These are phyloP conservation scores for Druceiella hillmani DNA, from an alignment of 2,888 invertebrate genomes.

Conservation along the genomic window DNA sequence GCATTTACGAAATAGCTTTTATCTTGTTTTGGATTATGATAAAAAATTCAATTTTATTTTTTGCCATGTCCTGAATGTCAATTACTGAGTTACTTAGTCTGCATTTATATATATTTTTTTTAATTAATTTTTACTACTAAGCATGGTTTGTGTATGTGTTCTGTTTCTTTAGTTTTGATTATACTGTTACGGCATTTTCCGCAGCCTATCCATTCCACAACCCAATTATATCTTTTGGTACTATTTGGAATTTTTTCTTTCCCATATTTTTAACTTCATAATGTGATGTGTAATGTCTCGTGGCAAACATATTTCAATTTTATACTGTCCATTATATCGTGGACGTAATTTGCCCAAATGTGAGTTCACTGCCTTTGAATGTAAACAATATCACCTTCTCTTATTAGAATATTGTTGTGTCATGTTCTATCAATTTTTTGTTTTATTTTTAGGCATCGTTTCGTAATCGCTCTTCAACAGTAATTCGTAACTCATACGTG, in stretches of 20 bases:
- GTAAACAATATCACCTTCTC: slow-evolving; percentile 2
- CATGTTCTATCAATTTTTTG: neutral
- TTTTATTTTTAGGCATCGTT: too few relatives aligned
- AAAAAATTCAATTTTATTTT: too few relatives aligned
- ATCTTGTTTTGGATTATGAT: too few relatives aligned
- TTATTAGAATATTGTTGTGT: neutral
- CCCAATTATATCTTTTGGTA: slow-evolving; percentile 1
- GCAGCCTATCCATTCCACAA: neutral
- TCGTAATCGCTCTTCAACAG: neutral
- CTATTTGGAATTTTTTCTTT: slow-evolving; percentile 2
- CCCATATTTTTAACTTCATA: neutral
- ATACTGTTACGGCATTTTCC: too few relatives aligned
- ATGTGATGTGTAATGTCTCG: too few relatives aligned
- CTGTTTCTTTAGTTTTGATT: too few relatives aligned
- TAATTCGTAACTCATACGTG: neutral
- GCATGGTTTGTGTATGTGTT: too few relatives aligned
- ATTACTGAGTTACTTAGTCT: too few relatives aligned
- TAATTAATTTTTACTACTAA: too few relatives aligned
- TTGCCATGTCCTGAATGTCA: too few relatives aligned
- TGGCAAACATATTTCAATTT: slow-evolving; percentile 1
- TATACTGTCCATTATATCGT: slow-evolving; percentile 2
- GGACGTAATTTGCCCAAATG: slow-evolving; percentile 1
- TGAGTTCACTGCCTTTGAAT: slow-evolving; percentile 1
- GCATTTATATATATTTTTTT: too few relatives aligned
- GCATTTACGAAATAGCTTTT: too few relatives aligned